A percentile compares a stretch with the other conserved stretches of the same genome.
phyloP scores from a whole-genome alignment of 2,797 vertebrate species.

The Falco columbarius region DNA sequence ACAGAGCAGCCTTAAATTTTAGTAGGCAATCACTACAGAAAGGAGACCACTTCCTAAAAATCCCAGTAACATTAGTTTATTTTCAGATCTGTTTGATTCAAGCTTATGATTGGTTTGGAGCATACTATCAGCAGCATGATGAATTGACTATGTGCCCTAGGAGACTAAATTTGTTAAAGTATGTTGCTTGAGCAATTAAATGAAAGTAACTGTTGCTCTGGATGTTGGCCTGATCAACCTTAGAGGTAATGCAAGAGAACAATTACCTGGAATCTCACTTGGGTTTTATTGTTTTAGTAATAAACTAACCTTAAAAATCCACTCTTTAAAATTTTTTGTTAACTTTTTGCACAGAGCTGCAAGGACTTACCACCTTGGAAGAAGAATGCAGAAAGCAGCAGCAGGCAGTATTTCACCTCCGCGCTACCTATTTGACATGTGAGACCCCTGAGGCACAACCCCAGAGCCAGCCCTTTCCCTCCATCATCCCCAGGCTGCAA shows the following conservation, averaged over 20 bases:
- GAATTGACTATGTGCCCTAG: neutral
- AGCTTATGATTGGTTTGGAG: neutral
- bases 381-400: neutral
- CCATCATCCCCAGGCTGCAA: fast-evolving
- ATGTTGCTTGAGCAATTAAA: neutral
- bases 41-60: neutral
- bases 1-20: neutral
- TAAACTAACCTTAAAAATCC: neutral
- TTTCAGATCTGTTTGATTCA: neutral
- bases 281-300: neutral
- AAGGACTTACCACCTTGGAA: neutral
- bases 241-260: neutral
- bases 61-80: neutral
- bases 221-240: neutral
- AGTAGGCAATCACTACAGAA: neutral
- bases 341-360: neutral
- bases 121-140: neutral
- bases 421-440: fast-evolving
- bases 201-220: neutral
- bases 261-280: neutral
- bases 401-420: neutral
- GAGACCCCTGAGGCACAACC: neutral
- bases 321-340: neutral
- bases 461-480: neutral
- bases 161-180: neutral